A percentile compares a stretch with the other conserved stretches of the same genome.
Evolutionary conservation across 2,113 vertebrate genomes (phyloP).

Genomic region (Crotalus helleri): DNA sequence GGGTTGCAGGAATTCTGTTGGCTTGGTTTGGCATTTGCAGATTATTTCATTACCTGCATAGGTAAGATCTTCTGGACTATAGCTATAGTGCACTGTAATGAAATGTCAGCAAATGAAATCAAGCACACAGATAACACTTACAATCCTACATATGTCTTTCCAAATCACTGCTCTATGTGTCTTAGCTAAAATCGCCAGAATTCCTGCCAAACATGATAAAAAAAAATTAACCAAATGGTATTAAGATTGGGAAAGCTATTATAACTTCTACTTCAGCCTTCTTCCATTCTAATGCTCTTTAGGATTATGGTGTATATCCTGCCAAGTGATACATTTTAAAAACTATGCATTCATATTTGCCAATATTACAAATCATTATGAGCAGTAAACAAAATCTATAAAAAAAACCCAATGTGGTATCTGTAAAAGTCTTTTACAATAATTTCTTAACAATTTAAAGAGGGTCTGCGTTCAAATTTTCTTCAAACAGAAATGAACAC

Average conservation of each 20-base stretch:
- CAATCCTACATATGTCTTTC: neutral
- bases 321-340: neutral
- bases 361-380: neutral
- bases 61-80: neutral
- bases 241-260: neutral
- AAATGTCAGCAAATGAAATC: neutral
- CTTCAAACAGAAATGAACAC: neutral
- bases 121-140: neutral
- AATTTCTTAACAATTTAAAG: constrained; percentile 19
- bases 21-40: neutral
- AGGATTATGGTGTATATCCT: neutral
- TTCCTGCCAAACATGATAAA: neutral
- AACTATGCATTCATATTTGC: neutral
- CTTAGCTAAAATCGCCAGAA: neutral
- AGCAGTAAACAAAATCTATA: neutral
- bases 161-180: neutral
- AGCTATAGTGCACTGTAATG: neutral
- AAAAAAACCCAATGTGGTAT: neutral
- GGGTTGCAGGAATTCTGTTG: neutral
- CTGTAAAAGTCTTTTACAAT: constrained; percentile 12
- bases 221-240: neutral
- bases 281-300: neutral
- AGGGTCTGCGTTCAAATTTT: neutral
- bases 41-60: neutral
- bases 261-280: neutral